Evolutionary conservation across 1,140 invertebrate species (phyloP).

Genomic region (Hylaeus volcanicus): DNA sequence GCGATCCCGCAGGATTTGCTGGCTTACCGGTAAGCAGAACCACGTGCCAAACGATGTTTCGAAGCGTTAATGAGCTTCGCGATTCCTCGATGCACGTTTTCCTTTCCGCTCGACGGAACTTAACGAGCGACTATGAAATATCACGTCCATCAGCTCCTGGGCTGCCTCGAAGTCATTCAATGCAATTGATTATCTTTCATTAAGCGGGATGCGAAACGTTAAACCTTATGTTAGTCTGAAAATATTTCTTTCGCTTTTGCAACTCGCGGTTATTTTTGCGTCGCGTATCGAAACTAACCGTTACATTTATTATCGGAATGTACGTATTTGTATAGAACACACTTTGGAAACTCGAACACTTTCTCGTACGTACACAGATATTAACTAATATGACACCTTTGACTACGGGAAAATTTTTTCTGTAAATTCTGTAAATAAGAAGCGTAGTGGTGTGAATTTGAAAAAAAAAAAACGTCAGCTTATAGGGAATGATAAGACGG

Average conservation of each 20-base stretch:
- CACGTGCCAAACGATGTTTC: slow-evolving; percentile 15
- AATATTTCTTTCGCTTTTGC: neutral
- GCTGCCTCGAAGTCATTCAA: neutral
- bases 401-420: no score
- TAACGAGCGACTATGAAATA: slow-evolving; percentile 25
- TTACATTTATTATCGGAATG: no score
- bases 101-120: neutral
- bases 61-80: slow-evolving; percentile 47
- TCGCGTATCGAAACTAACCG: no score
- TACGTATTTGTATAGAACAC: no score
- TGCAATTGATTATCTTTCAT: neutral
- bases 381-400: no score
- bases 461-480: no score
- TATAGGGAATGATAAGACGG: no score
- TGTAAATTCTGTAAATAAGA: no score
- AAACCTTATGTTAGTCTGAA: neutral
- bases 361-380: no score
- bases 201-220: neutral
- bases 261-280: neutral
- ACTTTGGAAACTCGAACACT: no score
- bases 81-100: neutral
- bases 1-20: slow-evolving; percentile 13
- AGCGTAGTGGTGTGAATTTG: no score
- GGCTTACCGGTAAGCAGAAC: slow-evolving; percentile 32
- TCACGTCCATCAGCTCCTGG: neutral